Evolutionary conservation across 2,888 invertebrate species (phyloP).

Genomic region (Drosophila subsilvestris): DNA sequence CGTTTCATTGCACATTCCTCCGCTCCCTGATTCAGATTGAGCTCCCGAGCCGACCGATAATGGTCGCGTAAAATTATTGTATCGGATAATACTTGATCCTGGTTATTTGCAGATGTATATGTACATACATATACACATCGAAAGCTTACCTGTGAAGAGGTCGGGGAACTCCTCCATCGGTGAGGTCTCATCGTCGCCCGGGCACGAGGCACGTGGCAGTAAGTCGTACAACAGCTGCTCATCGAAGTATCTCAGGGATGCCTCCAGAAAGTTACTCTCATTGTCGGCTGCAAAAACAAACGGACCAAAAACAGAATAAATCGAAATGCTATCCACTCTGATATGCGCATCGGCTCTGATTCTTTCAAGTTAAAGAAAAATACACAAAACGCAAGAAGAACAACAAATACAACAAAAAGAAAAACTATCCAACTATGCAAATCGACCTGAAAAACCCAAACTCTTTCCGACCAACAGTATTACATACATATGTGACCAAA

Average conservation of each 20-base stretch:
- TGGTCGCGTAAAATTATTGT: not conserved
- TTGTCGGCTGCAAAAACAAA: constrained; percentile 53
- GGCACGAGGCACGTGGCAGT: constrained; percentile 67
- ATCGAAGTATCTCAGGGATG: constrained; percentile 75
- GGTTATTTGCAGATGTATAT: not conserved
- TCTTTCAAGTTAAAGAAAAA: constrained; percentile 21
- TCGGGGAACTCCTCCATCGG: constrained; percentile 81
- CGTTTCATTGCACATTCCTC: not conserved
- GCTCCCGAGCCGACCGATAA: not conserved
- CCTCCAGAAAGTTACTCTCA: constrained; percentile 65
- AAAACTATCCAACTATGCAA: not conserved
- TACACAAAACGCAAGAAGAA: constrained; percentile 5
- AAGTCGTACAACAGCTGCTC: constrained; percentile 68
- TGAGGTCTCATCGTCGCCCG: constrained; percentile 58
- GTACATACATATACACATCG: too few relatives aligned
- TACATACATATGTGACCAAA: too few relatives aligned
- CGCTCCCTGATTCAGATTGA: too few relatives aligned
- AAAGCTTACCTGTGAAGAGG: constrained; percentile 75
- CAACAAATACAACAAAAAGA: not conserved
- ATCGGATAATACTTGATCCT: not conserved
- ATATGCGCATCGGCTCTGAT: constrained; percentile 4
- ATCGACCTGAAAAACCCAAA: not conserved
- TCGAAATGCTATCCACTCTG: constrained; percentile 12
- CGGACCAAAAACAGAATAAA: constrained; percentile 3
- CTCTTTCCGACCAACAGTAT: too few relatives aligned